Evolutionary conservation across 92 coral and sea anemone species (phyloP), one percentile per base, ranked within the genome.

Genomic region (Siderastrea radians): DNA sequence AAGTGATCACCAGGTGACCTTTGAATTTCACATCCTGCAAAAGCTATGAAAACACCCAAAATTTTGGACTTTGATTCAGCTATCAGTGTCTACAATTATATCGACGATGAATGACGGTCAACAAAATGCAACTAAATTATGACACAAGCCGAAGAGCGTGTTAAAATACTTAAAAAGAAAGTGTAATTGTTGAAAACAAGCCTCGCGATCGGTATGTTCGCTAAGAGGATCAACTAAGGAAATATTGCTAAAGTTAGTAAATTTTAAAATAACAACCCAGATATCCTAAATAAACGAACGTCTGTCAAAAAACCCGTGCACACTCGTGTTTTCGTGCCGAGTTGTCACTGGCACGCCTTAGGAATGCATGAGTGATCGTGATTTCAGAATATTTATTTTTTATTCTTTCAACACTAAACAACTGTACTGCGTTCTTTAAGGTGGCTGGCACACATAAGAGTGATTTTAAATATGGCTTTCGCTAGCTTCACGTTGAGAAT

Each of bases 101-200:
- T 49, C 26, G 11, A 8, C 60, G 13, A 3, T 17, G 72, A 45
- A 19, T 17, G 47, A 66, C 12, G 2, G 47, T 17, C 38, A 50
- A 44, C 72, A 44, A n/a, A 14, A 7, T 2, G 7, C 1, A 6
- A 13, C 72, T 64, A 79, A 63, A 60, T 8, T 48, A 63, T 64
- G 48, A 79, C 83, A 8, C 57, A 12, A 62, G 58, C 53, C 54
- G 26, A n/a, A 26, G 82, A 78, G 47, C 72, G 72, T n/a, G 83
- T 17, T 48, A 79, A 62, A 47, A 49, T 62, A 38, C 16, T 59
- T 51, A 76, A 44, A 10, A 77, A n/a, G n/a, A n/a, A n/a, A n/a
- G n/a, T n/a, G n/a, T n/a, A n/a, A n/a, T n/a, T n/a, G n/a, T n/a
- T 16, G 12, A 57, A 55, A 62, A 54, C 54, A 13, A 75, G 44